Conservation (phyloP, 2,888 invertebrate species). For the Crematogaster levior region DNA sequence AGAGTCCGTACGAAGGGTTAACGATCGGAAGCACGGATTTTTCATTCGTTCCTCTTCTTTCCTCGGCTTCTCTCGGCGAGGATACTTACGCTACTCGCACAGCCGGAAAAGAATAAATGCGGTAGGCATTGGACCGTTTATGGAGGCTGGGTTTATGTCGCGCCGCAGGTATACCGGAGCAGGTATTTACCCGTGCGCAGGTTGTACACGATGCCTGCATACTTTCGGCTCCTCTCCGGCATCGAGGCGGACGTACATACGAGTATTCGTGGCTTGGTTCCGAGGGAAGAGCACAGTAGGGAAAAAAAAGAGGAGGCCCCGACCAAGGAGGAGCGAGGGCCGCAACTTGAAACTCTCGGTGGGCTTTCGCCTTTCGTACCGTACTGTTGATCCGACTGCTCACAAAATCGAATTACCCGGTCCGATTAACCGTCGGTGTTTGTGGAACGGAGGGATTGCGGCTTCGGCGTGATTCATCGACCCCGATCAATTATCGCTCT, state of each 20-base stretch:
- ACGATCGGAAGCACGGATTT: constrained; percentile 45
- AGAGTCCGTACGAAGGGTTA: constrained; percentile 30
- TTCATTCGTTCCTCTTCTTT: constrained; percentile 3
- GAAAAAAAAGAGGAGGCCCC: constrained; percentile 24
- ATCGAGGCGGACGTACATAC: constrained; percentile 57
- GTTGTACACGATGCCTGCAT: constrained; percentile 71
- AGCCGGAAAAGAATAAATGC: constrained; percentile 57
- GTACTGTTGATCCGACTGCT: constrained; percentile 42
- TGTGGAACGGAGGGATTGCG: constrained; percentile 19
- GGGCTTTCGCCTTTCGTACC: constrained; percentile 36
- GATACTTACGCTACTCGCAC: constrained; percentile 1
- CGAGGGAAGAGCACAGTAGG: constrained; percentile 49
- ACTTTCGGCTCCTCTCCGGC: constrained; percentile 65
- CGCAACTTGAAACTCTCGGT: constrained; percentile 41
- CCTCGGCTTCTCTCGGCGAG: not conserved
- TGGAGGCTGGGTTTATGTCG: constrained; percentile 63
- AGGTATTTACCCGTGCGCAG: constrained; percentile 69
- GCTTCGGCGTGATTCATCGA: constrained; percentile 21
- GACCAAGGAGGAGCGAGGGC: constrained; percentile 22
- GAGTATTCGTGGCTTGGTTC: constrained; percentile 63
- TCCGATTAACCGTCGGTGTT: constrained; percentile 45
- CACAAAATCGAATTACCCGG: constrained; percentile 49
- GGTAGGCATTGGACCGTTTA: constrained; percentile 63
- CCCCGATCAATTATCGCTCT: constrained; percentile 37
- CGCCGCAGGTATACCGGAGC: constrained; percentile 69